A percentile compares a stretch with the other conserved stretches of the same genome.
Evolutionary conservation across 2,113 vertebrate species (phyloP).

Genomic region (Cololabis saira): DNA sequence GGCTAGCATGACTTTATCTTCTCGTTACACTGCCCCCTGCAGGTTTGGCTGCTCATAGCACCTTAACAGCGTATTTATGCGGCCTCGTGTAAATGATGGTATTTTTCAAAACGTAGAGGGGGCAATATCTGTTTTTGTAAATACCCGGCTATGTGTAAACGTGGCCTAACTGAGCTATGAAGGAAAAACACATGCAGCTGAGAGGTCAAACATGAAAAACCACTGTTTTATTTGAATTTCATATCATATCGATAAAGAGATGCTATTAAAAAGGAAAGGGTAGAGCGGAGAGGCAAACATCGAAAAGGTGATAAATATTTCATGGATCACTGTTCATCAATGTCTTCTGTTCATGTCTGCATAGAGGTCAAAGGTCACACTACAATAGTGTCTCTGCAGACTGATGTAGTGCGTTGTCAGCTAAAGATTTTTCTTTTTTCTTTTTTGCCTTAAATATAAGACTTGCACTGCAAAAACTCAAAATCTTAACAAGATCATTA

Average conservation of each 20-base stretch:
- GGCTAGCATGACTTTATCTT: too few species aligned
- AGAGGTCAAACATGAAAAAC: slow-evolving; percentile 28
- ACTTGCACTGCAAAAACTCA: too few species aligned
- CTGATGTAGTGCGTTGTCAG: slow-evolving; percentile 9
- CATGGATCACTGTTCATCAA: too few species aligned
- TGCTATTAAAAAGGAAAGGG: slow-evolving; percentile 19
- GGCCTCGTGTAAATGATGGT: too few species aligned
- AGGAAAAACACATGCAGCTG: neutral
- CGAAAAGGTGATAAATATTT: neutral
- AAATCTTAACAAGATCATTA: too few species aligned
- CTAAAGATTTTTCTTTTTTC: neutral
- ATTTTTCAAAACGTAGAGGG: too few species aligned
- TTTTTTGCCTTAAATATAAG: slow-evolving; percentile 33
- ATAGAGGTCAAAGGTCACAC: slow-evolving; percentile 33
- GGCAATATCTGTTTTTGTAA: too few species aligned
- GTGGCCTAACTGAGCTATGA: too few species aligned
- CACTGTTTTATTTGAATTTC: slow-evolving; percentile 37
- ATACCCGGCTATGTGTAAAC: too few species aligned
- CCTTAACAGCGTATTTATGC: too few species aligned
- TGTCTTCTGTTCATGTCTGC: slow-evolving; percentile 18
- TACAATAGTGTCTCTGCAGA: neutral
- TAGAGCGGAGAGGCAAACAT: slow-evolving; percentile 27
- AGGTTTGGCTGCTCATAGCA: too few species aligned
- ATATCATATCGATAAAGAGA: neutral
- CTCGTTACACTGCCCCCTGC: too few species aligned